Evolutionary conservation across 2,113 vertebrate species (phyloP), one percentile per base, ranked within the genome.

Genomic region (Zosterops pallidus): DNA sequence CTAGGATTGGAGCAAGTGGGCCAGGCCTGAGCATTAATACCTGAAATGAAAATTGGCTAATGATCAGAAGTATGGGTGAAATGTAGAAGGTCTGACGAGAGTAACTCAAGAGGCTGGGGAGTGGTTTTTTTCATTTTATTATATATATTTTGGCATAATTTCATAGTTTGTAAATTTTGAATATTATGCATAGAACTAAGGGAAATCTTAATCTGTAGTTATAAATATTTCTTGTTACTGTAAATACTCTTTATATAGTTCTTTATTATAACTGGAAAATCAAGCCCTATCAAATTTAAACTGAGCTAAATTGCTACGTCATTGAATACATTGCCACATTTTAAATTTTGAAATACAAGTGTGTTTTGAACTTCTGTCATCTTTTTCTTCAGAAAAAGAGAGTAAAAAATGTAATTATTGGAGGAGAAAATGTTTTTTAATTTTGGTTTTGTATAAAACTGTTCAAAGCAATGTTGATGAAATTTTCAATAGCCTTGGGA

Each of bases 281-380:
- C 22, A 92, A 90, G 6, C 53, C 37, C 23, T 77, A 77, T 83
- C 59, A 63, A 49, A 71, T 94, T 59, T 70, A 74, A 90, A 56
- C n/a, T 62, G 50, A 88, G 44, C 37, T 79, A 59, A 91, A 76
- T 88, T 91, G 42, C 75, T 86, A 42, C 33, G 11, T 91, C 42
- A 80, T 90, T 80, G 85, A 93, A 85, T 91, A 70, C 20, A 63
- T 87, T 96, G 90, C 84, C 63, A 74, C 63, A 44, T 88, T 93
- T 91, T 88, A 81, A n/a, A 79, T 88, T 96, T 92, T 86, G 49
- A 93, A 90, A 77, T 83, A 83, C 41, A 71, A 74, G 47, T 41
- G 29, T 76, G 44, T 74, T 88, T 94, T 89, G 75, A 91, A 91
- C 55, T 91, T 95, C 83, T 94, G 89, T 91, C 56, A 22, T 92